A percentile compares a stretch with the other conserved stretches of the same genome.
Conservation (phyloP, 2,113 vertebrate genomes). For the Gallinago jamesoni region DNA sequence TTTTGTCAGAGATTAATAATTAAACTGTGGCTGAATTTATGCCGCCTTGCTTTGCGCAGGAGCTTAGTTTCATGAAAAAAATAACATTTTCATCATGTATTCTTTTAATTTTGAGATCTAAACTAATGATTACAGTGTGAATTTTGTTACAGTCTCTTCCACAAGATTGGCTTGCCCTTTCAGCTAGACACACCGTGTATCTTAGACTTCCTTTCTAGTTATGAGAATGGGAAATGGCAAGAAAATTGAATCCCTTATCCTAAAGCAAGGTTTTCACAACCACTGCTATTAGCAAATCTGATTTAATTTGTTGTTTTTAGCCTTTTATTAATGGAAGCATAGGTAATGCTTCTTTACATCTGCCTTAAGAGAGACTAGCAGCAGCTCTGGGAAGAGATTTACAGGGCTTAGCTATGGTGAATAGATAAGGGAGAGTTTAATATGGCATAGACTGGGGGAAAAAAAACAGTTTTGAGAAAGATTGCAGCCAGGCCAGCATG, state of each 20-base stretch:
- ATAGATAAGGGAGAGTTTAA: not conserved
- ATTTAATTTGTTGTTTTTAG: not conserved
- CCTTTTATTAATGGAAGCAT: constrained; percentile 10
- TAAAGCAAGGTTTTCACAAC: not conserved
- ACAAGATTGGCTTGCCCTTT: not conserved
- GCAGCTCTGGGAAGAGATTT: constrained; percentile 2
- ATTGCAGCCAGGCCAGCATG: not conserved
- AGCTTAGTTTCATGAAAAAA: not conserved
- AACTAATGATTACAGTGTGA: not conserved
- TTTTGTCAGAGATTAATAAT: not conserved
- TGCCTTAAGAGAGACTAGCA: not conserved
- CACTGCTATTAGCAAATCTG: not conserved
- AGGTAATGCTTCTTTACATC: not conserved
- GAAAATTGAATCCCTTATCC: not conserved
- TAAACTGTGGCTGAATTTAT: not conserved
- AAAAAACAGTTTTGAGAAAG: not conserved
- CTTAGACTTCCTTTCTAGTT: not conserved
- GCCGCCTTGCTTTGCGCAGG: not conserved
- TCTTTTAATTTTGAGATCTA: not conserved
- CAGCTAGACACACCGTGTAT: not conserved
- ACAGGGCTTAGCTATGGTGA: not conserved
- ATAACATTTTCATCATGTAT: not conserved
- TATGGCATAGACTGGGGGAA: not conserved
- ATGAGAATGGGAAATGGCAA: not conserved
- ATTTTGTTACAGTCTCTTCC: not conserved